Evolutionary conservation across 2,888 invertebrate species (phyloP).

Genomic region (Augiades crinisus): DNA sequence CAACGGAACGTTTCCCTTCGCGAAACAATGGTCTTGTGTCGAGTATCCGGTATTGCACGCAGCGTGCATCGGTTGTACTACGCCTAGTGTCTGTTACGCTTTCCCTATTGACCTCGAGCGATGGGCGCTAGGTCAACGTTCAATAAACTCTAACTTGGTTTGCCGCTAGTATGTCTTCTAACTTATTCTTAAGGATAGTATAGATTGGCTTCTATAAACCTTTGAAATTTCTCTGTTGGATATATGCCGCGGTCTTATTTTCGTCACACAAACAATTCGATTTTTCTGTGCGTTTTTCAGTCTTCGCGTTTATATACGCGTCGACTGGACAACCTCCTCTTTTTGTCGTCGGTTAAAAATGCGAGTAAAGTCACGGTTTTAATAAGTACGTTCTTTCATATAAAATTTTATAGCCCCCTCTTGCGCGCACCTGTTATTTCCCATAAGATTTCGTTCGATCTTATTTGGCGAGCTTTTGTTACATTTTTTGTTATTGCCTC

Average conservation of each 20-base stretch:
- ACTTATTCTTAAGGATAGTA: too few relatives aligned
- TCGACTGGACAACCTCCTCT: neutral
- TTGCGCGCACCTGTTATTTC: neutral
- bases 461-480: neutral
- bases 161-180: too few relatives aligned
- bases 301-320: too few relatives aligned
- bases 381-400: neutral
- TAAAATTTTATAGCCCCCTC: neutral
- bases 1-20: neutral
- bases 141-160: neutral
- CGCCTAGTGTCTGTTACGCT: neutral
- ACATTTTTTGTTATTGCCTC: too few relatives aligned
- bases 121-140: neutral
- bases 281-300: too few relatives aligned
- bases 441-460: neutral
- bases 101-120: slow-evolving; percentile 6
- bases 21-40: slow-evolving; percentile 2
- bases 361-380: neutral
- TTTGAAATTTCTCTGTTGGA: too few relatives aligned
- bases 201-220: too few relatives aligned
- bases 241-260: too few relatives aligned
- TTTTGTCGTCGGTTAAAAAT: too few relatives aligned
- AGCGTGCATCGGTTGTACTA: neutral
- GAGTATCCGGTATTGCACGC: neutral
- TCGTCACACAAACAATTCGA: too few relatives aligned